phyloP scores from a whole-genome alignment of 2,113 vertebrate species.

The Dendrocopos noguchii region DNA sequence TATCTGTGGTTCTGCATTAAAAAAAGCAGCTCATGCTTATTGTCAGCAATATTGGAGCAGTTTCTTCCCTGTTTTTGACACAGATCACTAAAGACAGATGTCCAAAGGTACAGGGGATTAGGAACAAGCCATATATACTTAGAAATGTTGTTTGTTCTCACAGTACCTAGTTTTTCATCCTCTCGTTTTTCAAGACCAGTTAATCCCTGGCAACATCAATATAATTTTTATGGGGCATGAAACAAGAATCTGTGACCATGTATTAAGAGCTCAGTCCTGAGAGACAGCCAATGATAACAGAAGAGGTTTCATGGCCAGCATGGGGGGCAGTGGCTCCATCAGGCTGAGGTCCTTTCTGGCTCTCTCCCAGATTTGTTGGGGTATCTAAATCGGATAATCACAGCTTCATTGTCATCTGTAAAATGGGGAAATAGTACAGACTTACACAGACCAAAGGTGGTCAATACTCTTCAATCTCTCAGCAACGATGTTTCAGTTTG shows the following conservation, averaged over 20 bases:
- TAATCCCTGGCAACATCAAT: neutral
- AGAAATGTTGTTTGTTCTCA: neutral
- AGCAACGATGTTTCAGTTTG: fast-evolving
- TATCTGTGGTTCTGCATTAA: neutral
- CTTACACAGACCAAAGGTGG: neutral
- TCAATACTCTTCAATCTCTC: neutral
- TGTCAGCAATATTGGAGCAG: neutral
- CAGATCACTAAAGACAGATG: neutral
- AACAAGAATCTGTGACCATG: neutral
- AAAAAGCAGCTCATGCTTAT: neutral
- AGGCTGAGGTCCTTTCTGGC: neutral
- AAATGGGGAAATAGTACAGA: neutral
- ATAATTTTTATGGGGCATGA: neutral
- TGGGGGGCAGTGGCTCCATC: neutral
- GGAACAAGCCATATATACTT: neutral
- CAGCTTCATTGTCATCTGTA: neutral
- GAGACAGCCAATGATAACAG: neutral
- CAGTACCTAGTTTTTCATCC: neutral
- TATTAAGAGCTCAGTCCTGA: neutral
- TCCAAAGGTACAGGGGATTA: neutral
- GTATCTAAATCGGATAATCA: neutral
- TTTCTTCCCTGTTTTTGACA: neutral
- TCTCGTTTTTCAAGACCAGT: neutral
- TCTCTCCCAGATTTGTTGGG: neutral
- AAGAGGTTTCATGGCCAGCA: neutral